Percentiles rank a stretch among this genome's conserved stretches.
phyloP scores from a whole-genome alignment of 2,797 vertebrate genomes.

The Sus cebifrons region DNA sequence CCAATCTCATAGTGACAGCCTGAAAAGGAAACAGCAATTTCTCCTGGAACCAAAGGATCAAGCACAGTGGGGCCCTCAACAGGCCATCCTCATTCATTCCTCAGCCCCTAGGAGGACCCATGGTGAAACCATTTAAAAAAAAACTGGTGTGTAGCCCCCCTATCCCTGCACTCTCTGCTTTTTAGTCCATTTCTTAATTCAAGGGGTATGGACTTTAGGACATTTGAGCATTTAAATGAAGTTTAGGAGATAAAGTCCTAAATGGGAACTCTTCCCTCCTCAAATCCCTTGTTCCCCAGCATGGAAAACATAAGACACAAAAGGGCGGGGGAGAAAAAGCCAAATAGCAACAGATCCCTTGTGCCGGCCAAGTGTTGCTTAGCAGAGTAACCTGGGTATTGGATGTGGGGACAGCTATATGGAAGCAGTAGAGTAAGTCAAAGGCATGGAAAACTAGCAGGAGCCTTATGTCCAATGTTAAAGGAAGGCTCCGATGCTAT shows the following conservation, averaged over 20 bases:
- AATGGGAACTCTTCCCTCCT: slow-evolving; percentile 20
- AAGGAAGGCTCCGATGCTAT: slow-evolving; percentile 15
- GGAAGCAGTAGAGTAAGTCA: slow-evolving; percentile 38
- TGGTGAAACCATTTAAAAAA: slow-evolving; percentile 14
- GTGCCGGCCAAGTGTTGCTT: slow-evolving; percentile 71
- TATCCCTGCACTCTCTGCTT: neutral
- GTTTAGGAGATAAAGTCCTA: slow-evolving; percentile 14
- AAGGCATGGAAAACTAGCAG: slow-evolving; percentile 35
- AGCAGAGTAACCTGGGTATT: slow-evolving; percentile 73
- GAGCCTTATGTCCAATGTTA: slow-evolving; percentile 28
- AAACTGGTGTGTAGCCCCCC: neutral
- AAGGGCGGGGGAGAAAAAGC: slow-evolving; percentile 2
- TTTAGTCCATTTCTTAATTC: slow-evolving; percentile 1
- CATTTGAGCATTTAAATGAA: slow-evolving; percentile 42
- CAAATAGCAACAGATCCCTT: slow-evolving; percentile 79
- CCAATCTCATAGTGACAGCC: neutral
- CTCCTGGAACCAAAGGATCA: slow-evolving; percentile 22
- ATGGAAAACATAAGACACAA: slow-evolving; percentile 71
- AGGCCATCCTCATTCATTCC: neutral
- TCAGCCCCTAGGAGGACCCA: neutral
- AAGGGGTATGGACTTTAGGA: neutral
- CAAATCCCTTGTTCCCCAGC: slow-evolving; percentile 59
- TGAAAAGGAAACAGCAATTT: slow-evolving; percentile 55
- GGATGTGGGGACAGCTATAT: neutral
- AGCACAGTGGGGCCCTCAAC: neutral